Evolutionary conservation across 92 coral and sea anemone species (phyloP), one percentile per base, ranked within the genome.

Genomic region (Porites evermanni): DNA sequence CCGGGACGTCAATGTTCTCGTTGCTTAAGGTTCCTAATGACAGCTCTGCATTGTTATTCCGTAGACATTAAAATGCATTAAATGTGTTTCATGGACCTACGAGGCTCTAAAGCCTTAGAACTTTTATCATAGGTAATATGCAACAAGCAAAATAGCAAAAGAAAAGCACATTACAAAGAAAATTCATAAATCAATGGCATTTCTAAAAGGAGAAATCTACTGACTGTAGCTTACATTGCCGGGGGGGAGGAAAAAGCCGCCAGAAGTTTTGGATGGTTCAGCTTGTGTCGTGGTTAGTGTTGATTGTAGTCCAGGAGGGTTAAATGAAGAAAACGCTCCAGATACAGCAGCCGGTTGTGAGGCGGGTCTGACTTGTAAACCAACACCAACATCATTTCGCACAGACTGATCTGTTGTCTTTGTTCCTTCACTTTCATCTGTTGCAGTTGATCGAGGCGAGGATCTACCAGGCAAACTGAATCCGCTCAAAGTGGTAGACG

Each of bases 311-410:
- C 21, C 80, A 44, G 80, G 47, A 20, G 80, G 23, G 38, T 83
- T 74, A 64, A 50, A 79, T 20, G 74, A 17, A 20, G 80, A 50
- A 63, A 74, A 83, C 12, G 87, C 73, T 51, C 80, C 87, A 9
- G 21, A 18, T 17, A 58, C 73, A 83, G 53, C 8, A 63, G 6
- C 47, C 47, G 50, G 64, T 52, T 83, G 72, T 11, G 53, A 60
- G 53, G 60, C 50, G 53, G 64, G 17, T 26, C 64, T 65, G 71
- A 51, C 65, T 52, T 44, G 70, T 58, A 51, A 13, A 16, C 63
- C 47, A 11, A 24, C 50, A 32, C 12, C 64, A 21, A 50, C 64
- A 38, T 50, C 68, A 32, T 3, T 18, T 63, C 63, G 21, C 50
- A 14, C 64, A 13, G 74, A 21, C 44, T 65, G 72, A 66, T 61